Evolutionary conservation across 2,888 invertebrate genomes (phyloP).

Genomic region (Euplexia lucipara): DNA sequence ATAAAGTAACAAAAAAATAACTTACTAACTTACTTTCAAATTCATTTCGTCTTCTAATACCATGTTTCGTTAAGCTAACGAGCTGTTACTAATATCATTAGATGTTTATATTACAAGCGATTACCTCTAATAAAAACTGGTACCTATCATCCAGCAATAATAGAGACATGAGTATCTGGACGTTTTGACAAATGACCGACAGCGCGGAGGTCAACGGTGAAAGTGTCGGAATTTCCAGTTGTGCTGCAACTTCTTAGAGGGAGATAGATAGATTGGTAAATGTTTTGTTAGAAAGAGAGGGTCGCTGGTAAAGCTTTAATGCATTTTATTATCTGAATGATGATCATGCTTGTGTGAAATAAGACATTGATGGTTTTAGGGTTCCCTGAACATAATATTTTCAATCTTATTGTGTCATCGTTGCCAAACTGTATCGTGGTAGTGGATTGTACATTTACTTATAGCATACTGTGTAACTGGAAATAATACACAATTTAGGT

Average conservation of each 20-base stretch:
- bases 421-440: too few relatives aligned
- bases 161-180: constrained; percentile 69
- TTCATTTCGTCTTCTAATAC: constrained; percentile 10
- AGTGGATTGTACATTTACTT: too few relatives aligned
- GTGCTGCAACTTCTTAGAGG: constrained; percentile 61
- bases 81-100: constrained; percentile 54
- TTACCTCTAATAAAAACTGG: constrained; percentile 51
- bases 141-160: constrained; percentile 49
- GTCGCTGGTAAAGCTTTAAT: constrained; percentile 6
- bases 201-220: constrained; percentile 77
- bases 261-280: constrained; percentile 29
- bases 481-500: too few relatives aligned
- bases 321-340: constrained; percentile 38
- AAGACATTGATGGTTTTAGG: constrained; percentile 4
- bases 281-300: constrained; percentile 37
- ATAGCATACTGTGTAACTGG: too few relatives aligned
- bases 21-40: constrained; percentile 34
- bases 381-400: too few relatives aligned
- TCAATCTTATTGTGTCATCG: too few relatives aligned
- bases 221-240: constrained; percentile 83
- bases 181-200: constrained; percentile 76
- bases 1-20: constrained; percentile 10
- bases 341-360: constrained; percentile 25
- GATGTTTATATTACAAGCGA: constrained; percentile 55
- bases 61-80: constrained; percentile 42